Evolutionary conservation across 92 coral and sea anemone genomes (phyloP).

Genomic region (Micromussa lordhowensis): DNA sequence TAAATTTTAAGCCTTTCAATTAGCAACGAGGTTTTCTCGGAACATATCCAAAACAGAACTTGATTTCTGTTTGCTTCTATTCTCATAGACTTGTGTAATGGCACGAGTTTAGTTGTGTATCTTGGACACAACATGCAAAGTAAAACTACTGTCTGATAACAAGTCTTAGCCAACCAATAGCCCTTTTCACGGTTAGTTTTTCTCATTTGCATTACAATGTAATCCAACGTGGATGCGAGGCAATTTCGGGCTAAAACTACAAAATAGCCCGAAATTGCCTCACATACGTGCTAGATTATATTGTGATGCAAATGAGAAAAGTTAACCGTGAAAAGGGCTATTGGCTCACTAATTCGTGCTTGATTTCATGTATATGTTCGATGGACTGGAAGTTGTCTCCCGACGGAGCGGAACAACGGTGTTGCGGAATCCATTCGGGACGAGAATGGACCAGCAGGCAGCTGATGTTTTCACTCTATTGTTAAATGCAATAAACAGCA

Average conservation of each 20-base stretch:
- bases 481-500: conserved; percentile 30
- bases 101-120: neutral
- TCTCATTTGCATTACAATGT: too few species aligned
- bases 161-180: neutral
- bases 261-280: too few species aligned
- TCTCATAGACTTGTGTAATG: neutral
- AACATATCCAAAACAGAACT: neutral
- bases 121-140: neutral
- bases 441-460: neutral
- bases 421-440: conserved; percentile 1
- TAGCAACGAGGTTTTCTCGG: neutral
- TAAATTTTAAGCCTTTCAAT: neutral
- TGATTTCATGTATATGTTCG: too few species aligned
- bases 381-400: neutral
- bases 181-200: too few species aligned
- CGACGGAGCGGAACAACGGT: conserved; percentile 10
- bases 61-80: too few species aligned
- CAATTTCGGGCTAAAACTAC: too few species aligned
- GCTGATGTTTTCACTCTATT: conserved; percentile 13
- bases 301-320: too few species aligned
- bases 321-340: too few species aligned
- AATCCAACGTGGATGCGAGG: too few species aligned
- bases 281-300: too few species aligned
- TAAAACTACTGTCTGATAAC: neutral
- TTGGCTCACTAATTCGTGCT: too few species aligned